phyloP scores from a whole-genome alignment of 1,140 invertebrate species.

The Chionoecetes opilio region DNA sequence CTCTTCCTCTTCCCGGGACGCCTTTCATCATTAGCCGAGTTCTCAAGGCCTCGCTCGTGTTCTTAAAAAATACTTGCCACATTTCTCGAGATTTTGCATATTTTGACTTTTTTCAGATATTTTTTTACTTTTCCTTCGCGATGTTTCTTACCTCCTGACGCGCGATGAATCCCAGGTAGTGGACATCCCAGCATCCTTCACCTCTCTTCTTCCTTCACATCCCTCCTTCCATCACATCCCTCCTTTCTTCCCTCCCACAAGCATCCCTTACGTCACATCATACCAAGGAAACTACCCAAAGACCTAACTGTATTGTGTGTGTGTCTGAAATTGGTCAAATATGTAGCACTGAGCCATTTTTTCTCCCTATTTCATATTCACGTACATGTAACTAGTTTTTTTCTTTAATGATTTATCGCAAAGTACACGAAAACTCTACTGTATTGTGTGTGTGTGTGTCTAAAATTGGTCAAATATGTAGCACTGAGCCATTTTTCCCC shows the following conservation, averaged over 20 bases:
- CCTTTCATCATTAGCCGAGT: constrained; percentile 56
- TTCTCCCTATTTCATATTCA: background rate
- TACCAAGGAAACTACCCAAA: no score
- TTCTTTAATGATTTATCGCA: background rate
- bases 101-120: background rate
- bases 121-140: background rate
- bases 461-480: no score
- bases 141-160: background rate
- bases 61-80: constrained; percentile 61
- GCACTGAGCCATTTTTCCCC: background rate
- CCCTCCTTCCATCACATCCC: background rate
- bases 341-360: background rate
- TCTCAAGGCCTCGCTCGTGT: constrained; percentile 63
- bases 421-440: no score
- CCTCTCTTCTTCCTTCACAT: background rate
- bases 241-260: background rate
- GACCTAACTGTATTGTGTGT: no score
- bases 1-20: constrained; percentile 49
- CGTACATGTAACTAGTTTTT: background rate
- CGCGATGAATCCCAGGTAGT: background rate
- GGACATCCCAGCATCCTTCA: background rate
- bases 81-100: constrained; percentile 51
- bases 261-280: no score
- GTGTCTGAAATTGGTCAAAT: no score
- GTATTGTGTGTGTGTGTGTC: no score